Conservation (phyloP, 2,888 invertebrate genomes). For the Pediacus dermestoides region DNA sequence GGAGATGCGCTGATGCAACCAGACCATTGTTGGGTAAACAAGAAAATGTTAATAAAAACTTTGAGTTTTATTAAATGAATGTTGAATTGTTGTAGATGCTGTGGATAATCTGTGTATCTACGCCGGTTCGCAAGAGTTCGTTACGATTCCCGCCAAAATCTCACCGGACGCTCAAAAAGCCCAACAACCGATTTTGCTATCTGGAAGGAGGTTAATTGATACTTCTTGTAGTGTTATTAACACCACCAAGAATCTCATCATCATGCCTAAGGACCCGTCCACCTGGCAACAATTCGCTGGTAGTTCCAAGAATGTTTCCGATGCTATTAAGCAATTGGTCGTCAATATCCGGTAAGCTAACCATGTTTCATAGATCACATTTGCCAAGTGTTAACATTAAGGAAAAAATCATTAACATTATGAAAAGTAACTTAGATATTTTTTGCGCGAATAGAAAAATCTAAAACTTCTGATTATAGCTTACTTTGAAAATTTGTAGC, state of each 20-base stretch:
- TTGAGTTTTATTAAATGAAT: no score
- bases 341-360: slow-evolving; percentile 72
- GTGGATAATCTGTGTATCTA: slow-evolving; percentile 90
- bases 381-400: slow-evolving; percentile 1
- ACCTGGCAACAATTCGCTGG: slow-evolving; percentile 93
- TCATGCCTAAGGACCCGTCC: slow-evolving; percentile 84
- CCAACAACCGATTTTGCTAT: slow-evolving; percentile 83
- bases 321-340: slow-evolving; percentile 92
- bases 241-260: slow-evolving; percentile 83
- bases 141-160: slow-evolving; percentile 87
- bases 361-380: not conserved
- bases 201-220: slow-evolving; percentile 74
- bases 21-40: slow-evolving; percentile 64
- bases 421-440: no score
- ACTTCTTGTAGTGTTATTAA: slow-evolving; percentile 88
- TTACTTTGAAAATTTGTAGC: no score
- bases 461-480: no score
- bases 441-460: no score
- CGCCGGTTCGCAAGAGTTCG: slow-evolving; percentile 91
- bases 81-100: slow-evolving; percentile 58
- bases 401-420: no score
- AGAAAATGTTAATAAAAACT: no score
- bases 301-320: slow-evolving; percentile 93
- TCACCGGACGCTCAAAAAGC: slow-evolving; percentile 76
- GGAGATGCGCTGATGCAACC: slow-evolving; percentile 73